These are phyloP conservation scores for Hemibagrus wyckioides DNA, from an alignment of 2,113 vertebrate genomes.

Conservation along the genomic window DNA sequence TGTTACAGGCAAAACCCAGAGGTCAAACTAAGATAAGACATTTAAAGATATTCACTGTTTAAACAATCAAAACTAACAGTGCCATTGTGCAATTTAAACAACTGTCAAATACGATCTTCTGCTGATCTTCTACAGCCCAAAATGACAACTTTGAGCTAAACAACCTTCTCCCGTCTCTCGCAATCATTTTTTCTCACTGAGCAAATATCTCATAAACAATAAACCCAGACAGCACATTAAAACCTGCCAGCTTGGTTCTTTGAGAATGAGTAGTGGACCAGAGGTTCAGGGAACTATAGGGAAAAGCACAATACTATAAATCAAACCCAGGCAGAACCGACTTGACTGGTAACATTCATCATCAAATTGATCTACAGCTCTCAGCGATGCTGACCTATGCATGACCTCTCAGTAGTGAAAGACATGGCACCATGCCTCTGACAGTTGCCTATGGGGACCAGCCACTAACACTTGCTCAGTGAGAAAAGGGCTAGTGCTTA, in stretches of 20 bases:
- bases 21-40: background rate
- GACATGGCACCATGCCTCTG: background rate
- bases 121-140: slow-evolving; percentile 35
- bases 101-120: slow-evolving; percentile 14
- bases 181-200: background rate
- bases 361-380: slow-evolving; percentile 27
- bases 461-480: background rate
- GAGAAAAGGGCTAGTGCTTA: background rate
- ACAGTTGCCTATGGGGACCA: slow-evolving; percentile 11
- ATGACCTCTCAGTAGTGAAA: slow-evolving; percentile 17
- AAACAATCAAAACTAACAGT: background rate
- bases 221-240: slow-evolving; percentile 10
- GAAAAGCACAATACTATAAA: background rate
- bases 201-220: slow-evolving; percentile 19
- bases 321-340: slow-evolving; percentile 2
- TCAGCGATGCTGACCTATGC: slow-evolving; percentile 21
- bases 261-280: background rate
- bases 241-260: background rate
- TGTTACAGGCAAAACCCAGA: no score
- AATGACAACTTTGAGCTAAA: slow-evolving; percentile 22
- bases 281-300: slow-evolving; percentile 11
- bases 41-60: background rate
- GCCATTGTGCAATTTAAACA: background rate
- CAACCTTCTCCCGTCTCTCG: slow-evolving; percentile 21
- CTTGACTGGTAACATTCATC: slow-evolving; percentile 12